Conservation (phyloP, 2,797 vertebrate species). For the Alca torda region DNA sequence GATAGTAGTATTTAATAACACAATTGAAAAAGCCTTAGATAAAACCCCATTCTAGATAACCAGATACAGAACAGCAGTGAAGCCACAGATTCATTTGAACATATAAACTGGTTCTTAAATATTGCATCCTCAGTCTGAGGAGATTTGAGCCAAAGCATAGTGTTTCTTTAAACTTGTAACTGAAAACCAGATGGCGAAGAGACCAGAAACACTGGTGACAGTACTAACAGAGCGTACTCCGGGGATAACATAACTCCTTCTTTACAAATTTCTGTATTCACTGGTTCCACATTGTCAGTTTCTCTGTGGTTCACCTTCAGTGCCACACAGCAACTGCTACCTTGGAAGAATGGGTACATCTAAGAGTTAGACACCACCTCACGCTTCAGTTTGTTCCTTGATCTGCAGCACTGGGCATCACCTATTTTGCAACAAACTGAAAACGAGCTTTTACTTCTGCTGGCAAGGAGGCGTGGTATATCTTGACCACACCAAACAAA, state of each 20-base stretch:
- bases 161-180: background rate
- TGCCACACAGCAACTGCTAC: background rate
- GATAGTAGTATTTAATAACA: background rate
- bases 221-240: background rate
- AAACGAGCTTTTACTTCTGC: background rate
- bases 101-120: background rate
- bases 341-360: background rate
- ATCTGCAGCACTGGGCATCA: fast-evolving
- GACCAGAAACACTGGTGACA: background rate
- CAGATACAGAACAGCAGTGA: background rate
- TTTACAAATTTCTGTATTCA: background rate
- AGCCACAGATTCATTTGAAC: background rate
- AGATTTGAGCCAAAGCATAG: background rate
- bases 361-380: background rate
- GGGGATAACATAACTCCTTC: background rate
- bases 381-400: background rate
- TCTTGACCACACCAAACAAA: background rate
- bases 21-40: background rate
- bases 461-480: background rate
- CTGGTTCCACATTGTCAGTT: background rate
- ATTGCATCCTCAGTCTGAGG: background rate
- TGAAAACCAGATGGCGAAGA: background rate
- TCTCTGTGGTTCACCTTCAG: background rate
- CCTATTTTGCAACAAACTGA: background rate
- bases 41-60: background rate